Evolutionary conservation across 2,797 vertebrate species (phyloP).

Genomic region (Morus bassanus): DNA sequence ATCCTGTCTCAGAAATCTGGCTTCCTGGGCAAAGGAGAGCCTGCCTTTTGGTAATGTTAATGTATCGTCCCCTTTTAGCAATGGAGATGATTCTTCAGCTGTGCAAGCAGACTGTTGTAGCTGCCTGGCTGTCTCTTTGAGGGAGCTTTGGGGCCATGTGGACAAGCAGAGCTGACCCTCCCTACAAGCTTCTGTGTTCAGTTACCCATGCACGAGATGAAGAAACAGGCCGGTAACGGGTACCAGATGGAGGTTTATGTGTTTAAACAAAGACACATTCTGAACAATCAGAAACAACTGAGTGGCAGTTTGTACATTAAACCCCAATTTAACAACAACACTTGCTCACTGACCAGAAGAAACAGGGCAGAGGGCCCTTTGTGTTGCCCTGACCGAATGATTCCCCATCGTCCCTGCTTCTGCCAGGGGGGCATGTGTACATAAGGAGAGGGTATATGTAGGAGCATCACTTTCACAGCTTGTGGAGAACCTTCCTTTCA

Average conservation of each 20-base stretch:
- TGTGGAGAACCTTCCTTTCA: neutral
- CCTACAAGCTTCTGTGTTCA: neutral
- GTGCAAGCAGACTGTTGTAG: neutral
- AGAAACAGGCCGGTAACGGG: neutral
- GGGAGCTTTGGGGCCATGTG: neutral
- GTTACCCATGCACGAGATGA: neutral
- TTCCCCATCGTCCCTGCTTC: neutral
- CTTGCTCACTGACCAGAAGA: neutral
- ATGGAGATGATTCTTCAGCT: neutral
- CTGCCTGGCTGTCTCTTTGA: neutral
- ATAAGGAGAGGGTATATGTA: neutral
- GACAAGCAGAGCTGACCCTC: neutral
- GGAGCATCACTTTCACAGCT: neutral
- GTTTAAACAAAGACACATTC: slow-evolving; percentile 46
- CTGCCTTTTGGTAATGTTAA: neutral
- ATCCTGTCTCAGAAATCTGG: neutral
- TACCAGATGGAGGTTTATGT: slow-evolving; percentile 23
- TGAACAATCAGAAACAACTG: slow-evolving; percentile 21
- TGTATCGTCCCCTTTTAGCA: neutral
- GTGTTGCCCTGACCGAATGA: neutral
- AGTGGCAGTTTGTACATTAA: neutral
- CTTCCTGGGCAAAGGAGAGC: neutral
- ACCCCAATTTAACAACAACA: neutral
- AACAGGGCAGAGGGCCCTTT: neutral
- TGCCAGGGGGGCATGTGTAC: neutral